Evolutionary conservation across 2,888 invertebrate species (phyloP).

Genomic region (Spialia ferax): DNA sequence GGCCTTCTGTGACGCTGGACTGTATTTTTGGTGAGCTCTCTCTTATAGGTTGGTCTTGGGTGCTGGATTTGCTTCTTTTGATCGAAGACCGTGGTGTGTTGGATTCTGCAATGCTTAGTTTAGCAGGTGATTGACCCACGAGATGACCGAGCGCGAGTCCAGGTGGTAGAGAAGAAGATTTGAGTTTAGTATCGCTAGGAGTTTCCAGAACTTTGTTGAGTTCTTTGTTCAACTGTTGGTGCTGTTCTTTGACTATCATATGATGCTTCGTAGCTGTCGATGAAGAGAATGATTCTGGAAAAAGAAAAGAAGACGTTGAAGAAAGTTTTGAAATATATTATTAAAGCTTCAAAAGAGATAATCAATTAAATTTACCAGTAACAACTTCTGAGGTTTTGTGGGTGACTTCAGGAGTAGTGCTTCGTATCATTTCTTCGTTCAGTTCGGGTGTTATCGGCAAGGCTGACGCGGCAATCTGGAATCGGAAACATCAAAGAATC

Average conservation of each 20-base stretch:
- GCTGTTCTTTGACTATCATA: slow-evolving; percentile 73
- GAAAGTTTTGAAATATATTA: neutral
- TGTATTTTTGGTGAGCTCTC: slow-evolving; percentile 66
- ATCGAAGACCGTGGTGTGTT: slow-evolving; percentile 79
- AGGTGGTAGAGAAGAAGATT: slow-evolving; percentile 89
- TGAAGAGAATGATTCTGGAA: slow-evolving; percentile 85
- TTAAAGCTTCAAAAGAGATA: no score
- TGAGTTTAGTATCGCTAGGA: slow-evolving; percentile 84
- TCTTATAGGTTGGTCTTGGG: slow-evolving; percentile 75
- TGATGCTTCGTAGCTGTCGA: slow-evolving; percentile 81
- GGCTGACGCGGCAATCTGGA: slow-evolving; percentile 86
- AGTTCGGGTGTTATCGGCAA: slow-evolving; percentile 92
- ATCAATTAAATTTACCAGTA: slow-evolving; percentile 80
- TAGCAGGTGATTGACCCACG: slow-evolving; percentile 80
- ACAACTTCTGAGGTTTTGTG: slow-evolving; percentile 79
- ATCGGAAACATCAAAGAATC: slow-evolving; percentile 42
- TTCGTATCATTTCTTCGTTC: slow-evolving; percentile 90
- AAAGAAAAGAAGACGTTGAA: slow-evolving; percentile 26
- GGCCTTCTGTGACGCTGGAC: slow-evolving; percentile 51
- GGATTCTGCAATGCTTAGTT: slow-evolving; percentile 81
- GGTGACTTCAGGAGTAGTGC: slow-evolving; percentile 87
- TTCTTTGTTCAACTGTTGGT: slow-evolving; percentile 71
- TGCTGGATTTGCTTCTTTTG: slow-evolving; percentile 81
- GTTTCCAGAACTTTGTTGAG: slow-evolving; percentile 73
- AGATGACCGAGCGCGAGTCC: slow-evolving; percentile 85